Base-by-base conservation (phyloP, 2,888 invertebrate species). In the Ochropleura plecta region DNA sequence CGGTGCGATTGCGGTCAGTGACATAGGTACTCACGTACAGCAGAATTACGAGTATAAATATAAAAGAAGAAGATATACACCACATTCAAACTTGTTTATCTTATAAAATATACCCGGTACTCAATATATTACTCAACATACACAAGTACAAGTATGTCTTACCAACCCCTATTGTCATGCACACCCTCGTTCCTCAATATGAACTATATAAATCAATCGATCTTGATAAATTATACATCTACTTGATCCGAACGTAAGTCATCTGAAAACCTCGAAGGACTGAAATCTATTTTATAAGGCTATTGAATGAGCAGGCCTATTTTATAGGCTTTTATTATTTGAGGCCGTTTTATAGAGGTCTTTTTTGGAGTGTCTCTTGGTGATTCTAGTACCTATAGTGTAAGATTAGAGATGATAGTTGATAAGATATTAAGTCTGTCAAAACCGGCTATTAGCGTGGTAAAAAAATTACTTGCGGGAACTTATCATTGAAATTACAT, bases 141-240 rank as follows among this genome's bases (percentile, higher is more conserved):
- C 30, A 30, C 30, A 30, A 30, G 30, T 30, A 40, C 8, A 18
- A 30, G 10, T 20, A 59, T 46, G 20, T 55, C 40, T 14, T 42
- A 48, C 49, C 14, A 46, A 53, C n/a, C 46, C 18, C 30, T 44
- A 65, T 66, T 73, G 63, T 49, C 65, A 69, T 69, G 60, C 55
- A 20, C 63, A 30, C 40, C 59, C 69, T 72, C 40, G 59, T 49
- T 16, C n/a, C 8, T 51, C 66, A 9, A 57, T 48, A 60, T 48
- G 49, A 51, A 76, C 5, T 46, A 53, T 55, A 68, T 77, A 83
- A 78, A 81, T 60, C 83, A 70, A 70, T 78, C 10, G 53, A 18
- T 70, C 8, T 57, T 70, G 67, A 79, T 73, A 79, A 62, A 65
- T 73, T 78, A 78, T 62, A 78, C 63, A 78, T 83, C 18, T 68